Percentiles rank a stretch among this genome's conserved stretches.
Conservation (phyloP, 2,888 invertebrate species). For the Netelia fuscicornis region DNA sequence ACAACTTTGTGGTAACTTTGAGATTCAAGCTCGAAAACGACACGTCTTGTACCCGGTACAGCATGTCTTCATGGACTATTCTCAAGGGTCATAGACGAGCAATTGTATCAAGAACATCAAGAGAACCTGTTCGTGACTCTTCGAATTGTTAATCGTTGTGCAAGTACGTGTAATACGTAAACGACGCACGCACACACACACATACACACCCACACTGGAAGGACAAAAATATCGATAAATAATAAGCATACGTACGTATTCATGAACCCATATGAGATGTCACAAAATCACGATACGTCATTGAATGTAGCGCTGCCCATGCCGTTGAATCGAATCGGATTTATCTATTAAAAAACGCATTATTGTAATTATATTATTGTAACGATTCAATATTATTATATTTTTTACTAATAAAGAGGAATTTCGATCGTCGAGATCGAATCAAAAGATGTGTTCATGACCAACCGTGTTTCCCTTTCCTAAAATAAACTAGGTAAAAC, state of each 20-base stretch:
- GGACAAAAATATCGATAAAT: conserved; percentile 12
- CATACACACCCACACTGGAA: neutral
- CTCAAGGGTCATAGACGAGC: neutral
- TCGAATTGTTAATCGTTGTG: neutral
- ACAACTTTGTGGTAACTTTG: conserved; percentile 33
- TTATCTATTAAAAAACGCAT: conserved; percentile 66
- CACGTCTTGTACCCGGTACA: neutral
- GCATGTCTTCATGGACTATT: neutral
- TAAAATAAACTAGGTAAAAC: neutral
- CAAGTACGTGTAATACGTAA: neutral
- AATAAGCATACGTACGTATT: neutral
- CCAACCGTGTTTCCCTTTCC: conserved; percentile 25
- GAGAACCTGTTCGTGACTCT: neutral
- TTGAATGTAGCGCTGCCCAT: conserved; percentile 70
- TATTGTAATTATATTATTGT: conserved; percentile 79
- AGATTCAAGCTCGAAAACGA: conserved; percentile 34
- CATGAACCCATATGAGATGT: conserved; percentile 30
- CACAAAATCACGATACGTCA: conserved; percentile 55
- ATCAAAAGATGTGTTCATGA: conserved; percentile 25
- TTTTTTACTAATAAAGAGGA: conserved; percentile 84
- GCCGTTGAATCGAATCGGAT: conserved; percentile 74
- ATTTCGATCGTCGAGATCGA: conserved; percentile 68
- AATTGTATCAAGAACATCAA: neutral
- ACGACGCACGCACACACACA: neutral
- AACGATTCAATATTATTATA: conserved; percentile 82